phyloP scores from a whole-genome alignment of 2,888 invertebrate genomes.

The Limnephilus rhombicus region DNA sequence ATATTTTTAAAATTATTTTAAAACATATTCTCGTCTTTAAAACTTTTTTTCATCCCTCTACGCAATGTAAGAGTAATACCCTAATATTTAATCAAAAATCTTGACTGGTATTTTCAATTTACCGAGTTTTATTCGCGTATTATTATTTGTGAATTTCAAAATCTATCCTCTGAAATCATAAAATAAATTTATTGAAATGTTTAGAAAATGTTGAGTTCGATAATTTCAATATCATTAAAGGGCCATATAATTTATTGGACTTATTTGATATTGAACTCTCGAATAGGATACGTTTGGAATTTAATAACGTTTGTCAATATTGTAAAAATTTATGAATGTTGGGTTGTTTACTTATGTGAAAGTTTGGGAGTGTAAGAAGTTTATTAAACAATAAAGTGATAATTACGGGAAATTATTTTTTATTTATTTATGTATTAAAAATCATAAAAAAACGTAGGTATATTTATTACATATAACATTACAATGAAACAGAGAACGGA shows the following conservation, averaged over 20 bases:
- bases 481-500: neutral
- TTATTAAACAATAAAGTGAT: slow-evolving; percentile 42
- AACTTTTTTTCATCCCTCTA: no score
- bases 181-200: slow-evolving; percentile 36
- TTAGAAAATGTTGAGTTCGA: slow-evolving; percentile 39
- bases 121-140: no score
- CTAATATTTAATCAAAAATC: no score
- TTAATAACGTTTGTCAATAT: slow-evolving; percentile 39
- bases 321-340: slow-evolving; percentile 44
- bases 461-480: neutral
- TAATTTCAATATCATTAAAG: slow-evolving; percentile 4
- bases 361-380: slow-evolving; percentile 27
- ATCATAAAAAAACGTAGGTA: no score
- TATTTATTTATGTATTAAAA: neutral
- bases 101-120: no score
- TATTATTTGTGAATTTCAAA: no score
- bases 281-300: neutral
- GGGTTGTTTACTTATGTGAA: slow-evolving; percentile 25
- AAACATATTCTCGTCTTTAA: no score
- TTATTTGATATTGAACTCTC: neutral
- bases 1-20: no score
- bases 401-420: slow-evolving; percentile 9
- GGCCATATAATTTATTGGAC: neutral
- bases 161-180: neutral
- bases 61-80: no score